Evolutionary conservation across 1,140 invertebrate species (phyloP).

Genomic region (Stegodyphus dumicola): DNA sequence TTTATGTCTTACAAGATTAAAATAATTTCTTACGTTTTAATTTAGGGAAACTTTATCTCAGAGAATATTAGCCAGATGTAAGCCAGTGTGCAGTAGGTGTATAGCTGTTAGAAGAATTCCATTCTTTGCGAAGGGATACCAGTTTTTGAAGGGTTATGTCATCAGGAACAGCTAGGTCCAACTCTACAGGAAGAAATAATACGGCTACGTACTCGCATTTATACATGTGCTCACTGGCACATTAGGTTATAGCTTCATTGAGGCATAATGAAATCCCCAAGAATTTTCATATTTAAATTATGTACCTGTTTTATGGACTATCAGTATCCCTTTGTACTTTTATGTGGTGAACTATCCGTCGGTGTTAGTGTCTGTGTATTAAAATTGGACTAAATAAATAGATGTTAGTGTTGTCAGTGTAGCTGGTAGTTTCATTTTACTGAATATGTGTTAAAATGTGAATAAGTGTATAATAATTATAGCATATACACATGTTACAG

Average conservation of each 20-base stretch:
- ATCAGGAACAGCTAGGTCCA: constrained; percentile 9
- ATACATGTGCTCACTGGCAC: constrained; percentile 5
- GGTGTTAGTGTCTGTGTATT: background rate
- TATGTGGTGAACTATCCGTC: background rate
- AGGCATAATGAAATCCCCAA: constrained; percentile 11
- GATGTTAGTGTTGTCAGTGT: constrained; percentile 1
- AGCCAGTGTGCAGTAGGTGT: constrained; percentile 33
- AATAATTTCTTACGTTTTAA: constrained; percentile 46
- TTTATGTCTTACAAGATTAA: background rate
- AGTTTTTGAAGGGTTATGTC: constrained; percentile 16
- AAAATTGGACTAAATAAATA: background rate
- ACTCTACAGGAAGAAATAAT: constrained; percentile 14
- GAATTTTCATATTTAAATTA: background rate
- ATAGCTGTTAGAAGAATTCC: constrained; percentile 44
- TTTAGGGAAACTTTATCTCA: constrained; percentile 35
- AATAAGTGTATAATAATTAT: too few species aligned
- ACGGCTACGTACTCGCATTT: background rate
- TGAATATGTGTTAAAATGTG: too few species aligned
- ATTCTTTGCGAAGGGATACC: constrained; percentile 6
- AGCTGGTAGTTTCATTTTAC: background rate
- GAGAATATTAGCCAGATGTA: constrained; percentile 41
- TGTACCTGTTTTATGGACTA: background rate
- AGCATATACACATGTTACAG: too few species aligned
- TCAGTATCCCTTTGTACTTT: background rate
- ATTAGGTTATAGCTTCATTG: constrained; percentile 35